Evolutionary conservation across 1,140 invertebrate species (phyloP), one percentile per base, ranked within the genome.

Genomic region (Drosophila kurseongensis): DNA sequence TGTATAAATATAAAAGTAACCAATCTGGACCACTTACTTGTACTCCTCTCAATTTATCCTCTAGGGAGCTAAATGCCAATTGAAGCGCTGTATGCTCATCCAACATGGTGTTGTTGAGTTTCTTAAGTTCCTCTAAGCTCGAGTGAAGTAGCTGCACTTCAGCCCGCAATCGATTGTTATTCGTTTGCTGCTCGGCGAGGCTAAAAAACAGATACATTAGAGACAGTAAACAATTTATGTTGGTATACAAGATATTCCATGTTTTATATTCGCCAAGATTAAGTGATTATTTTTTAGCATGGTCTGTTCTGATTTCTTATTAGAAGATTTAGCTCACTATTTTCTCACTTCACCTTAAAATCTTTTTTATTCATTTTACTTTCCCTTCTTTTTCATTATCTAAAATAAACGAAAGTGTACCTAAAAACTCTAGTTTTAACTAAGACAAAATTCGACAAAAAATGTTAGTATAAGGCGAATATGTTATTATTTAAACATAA

Each of bases 51-150:
- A 98, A 94, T 93, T 98, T 98, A 56, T 98, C 96, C 93, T 99
- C 97, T 29, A 98, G 93, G 47, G 97, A 94, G 72, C 95, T 95
- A 93, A 97, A 98, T 13, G 97, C 97, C 76, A 99, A 94, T 91
- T 98, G 97, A 56, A 98, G 93, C 4, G 98, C 98, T 92, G 98
- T 97, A 92, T 99, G 97, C 93, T 99, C 98, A 94, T 99, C 98
- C 91, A 96, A 95, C 42, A 99, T 92, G 71, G 97, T 95, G 94
- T 98, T 95, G 93, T 97, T 98, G 5, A 97, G 93, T 65, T 95
- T 94, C 92, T 97, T 95, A 14, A 98, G 92, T 91, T 98, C 96
- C 67, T 94, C 93, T 84, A 95, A 94, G 65, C 93, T 94, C 41
- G 93, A 90, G 62, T 92, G 92, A 41, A 93, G 81, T 93, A 95